These are phyloP conservation scores for Subacronicta megacephala DNA, from an alignment of 2,888 invertebrate genomes.

Conservation along the genomic window DNA sequence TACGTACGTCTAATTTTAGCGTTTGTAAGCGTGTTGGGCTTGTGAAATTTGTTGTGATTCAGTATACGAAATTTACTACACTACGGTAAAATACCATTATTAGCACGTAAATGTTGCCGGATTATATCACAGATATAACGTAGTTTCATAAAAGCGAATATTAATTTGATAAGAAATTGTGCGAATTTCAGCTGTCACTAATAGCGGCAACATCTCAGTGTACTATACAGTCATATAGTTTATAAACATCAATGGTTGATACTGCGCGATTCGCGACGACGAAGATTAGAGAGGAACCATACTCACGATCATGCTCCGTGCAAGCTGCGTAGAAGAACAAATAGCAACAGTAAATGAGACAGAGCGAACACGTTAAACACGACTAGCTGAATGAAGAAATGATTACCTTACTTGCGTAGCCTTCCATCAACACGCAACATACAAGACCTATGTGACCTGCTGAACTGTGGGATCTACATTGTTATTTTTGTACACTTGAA, in stretches of 20 bases:
- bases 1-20: constrained; percentile 58
- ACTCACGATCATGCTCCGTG: constrained; percentile 98
- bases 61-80: constrained; percentile 60
- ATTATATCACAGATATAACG: constrained; percentile 4
- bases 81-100: constrained; percentile 61
- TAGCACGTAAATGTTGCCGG: constrained; percentile 86
- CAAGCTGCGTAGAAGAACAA: constrained; percentile 93
- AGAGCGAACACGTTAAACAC: constrained; percentile 71
- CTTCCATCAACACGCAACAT: constrained; percentile 58
- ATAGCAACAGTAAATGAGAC: constrained; percentile 91
- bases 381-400: constrained; percentile 67
- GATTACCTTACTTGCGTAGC: constrained; percentile 59
- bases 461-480: constrained; percentile 44
- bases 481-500: constrained; percentile 26
- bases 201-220: constrained; percentile 70
- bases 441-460: constrained; percentile 49
- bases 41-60: constrained; percentile 62
- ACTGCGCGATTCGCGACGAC: constrained; percentile 54
- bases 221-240: constrained; percentile 40
- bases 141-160: constrained; percentile 9
- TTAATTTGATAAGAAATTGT: constrained; percentile 7
- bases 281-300: constrained; percentile 80
- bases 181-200: constrained; percentile 1
- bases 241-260: constrained; percentile 54
- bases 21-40: constrained; percentile 69